Conservation (phyloP, 2,113 vertebrate species). For the Prunella himalayana region DNA sequence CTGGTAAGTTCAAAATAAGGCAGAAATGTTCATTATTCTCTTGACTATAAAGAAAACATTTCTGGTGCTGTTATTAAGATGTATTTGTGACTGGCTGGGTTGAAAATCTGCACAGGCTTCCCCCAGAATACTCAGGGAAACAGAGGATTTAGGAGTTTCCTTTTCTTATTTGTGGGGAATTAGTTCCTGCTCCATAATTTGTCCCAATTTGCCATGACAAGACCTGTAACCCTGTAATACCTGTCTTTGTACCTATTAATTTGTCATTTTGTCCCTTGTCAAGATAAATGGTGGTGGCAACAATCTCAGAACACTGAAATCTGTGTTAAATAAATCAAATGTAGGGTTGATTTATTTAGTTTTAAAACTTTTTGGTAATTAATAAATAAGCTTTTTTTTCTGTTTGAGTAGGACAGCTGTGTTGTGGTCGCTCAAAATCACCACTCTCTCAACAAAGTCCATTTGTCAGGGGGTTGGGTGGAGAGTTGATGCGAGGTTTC, state of each 20-base stretch:
- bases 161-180: not conserved
- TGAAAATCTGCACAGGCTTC: not conserved
- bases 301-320: not conserved
- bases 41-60: not conserved
- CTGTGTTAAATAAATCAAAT: not conserved
- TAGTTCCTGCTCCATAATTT: not conserved
- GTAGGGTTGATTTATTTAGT: not conserved
- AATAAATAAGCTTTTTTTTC: not conserved
- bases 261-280: not conserved
- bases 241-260: not conserved
- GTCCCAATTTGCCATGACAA: constrained; percentile 6
- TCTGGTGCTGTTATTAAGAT: not conserved
- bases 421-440: not conserved
- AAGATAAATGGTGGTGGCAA: not conserved
- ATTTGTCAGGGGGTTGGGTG: not conserved
- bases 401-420: not conserved
- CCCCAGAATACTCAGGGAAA: not conserved
- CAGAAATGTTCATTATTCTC: not conserved
- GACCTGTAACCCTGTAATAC: constrained; percentile 26
- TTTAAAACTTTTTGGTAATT: not conserved
- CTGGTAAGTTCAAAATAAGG: not conserved
- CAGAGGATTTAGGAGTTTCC: not conserved
- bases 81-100: not conserved
- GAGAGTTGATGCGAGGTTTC: not conserved
- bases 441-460: not conserved